Percentiles rank a stretch among this genome's conserved stretches.
Evolutionary conservation across 1,140 invertebrate genomes (phyloP).

Genomic region (Nebria ingens): DNA sequence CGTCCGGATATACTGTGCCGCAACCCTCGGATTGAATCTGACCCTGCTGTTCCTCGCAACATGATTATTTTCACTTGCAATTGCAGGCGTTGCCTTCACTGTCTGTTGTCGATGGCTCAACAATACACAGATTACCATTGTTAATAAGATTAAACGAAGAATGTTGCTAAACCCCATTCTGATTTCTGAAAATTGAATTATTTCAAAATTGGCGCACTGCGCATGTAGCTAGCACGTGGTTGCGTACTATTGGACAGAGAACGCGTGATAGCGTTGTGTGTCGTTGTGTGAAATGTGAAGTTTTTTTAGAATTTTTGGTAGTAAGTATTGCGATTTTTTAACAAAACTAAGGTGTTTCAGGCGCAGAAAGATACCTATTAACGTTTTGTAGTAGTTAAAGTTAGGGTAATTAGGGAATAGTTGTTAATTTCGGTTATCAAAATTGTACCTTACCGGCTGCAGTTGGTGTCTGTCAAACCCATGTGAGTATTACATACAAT

Average conservation of each 20-base stretch:
- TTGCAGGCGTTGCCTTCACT: background rate
- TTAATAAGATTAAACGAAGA: background rate
- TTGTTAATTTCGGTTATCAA: too few relatives aligned
- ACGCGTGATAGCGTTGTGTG: background rate
- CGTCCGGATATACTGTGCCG: background rate
- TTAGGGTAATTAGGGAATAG: too few relatives aligned
- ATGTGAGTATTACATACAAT: too few relatives aligned
- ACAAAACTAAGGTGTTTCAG: background rate
- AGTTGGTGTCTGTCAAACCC: too few relatives aligned
- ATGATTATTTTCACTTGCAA: background rate
- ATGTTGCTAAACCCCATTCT: background rate
- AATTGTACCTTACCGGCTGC: too few relatives aligned
- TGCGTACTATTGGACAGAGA: background rate
- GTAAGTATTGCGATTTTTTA: background rate
- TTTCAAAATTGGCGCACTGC: background rate
- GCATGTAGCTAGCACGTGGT: background rate
- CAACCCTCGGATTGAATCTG: background rate
- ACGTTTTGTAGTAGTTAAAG: too few relatives aligned
- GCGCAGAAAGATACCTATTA: too few relatives aligned
- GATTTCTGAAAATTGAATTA: background rate
- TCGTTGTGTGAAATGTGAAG: too few relatives aligned
- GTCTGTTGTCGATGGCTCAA: background rate
- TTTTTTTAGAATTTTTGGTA: too few relatives aligned
- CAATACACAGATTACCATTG: conserved; percentile 1
- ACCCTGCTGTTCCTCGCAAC: background rate